Percentiles rank a stretch among this genome's conserved stretches.
Evolutionary conservation across 2,797 vertebrate species (phyloP).

Genomic region (Lacerta agilis): DNA sequence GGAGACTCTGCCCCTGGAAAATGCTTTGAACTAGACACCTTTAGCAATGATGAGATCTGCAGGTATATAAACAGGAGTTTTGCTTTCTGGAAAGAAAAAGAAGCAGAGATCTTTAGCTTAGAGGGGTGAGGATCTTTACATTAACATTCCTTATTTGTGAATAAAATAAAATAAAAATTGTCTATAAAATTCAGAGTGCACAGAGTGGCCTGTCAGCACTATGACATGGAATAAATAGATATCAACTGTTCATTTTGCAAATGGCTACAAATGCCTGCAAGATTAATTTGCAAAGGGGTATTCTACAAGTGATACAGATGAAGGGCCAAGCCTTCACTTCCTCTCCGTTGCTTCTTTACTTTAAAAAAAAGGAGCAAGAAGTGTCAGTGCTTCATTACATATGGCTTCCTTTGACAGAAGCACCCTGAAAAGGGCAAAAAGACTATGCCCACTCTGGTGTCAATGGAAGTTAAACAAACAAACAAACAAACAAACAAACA

Average conservation of each 20-base stretch:
- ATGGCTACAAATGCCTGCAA: neutral
- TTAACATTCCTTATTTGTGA: neutral
- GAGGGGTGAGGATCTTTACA: conserved; percentile 76
- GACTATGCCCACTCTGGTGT: no score
- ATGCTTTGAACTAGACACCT: conserved; percentile 72
- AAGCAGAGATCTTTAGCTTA: conserved; percentile 93
- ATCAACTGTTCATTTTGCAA: neutral
- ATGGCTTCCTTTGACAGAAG: no score
- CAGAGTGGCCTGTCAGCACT: neutral
- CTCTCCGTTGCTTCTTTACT: neutral
- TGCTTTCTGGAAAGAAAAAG: conserved; percentile 98
- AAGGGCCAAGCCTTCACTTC: neutral
- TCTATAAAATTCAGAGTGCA: no score
- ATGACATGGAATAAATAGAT: neutral
- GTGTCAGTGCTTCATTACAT: neutral
- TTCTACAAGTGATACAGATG: neutral
- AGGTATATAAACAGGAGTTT: conserved; percentile 96
- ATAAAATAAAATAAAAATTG: no score
- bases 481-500: no score
- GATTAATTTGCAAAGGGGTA: neutral
- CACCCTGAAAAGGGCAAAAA: no score
- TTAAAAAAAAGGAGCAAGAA: neutral
- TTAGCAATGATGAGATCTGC: conserved; percentile 90
- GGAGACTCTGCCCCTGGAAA: conserved; percentile 46
- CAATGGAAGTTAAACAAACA: no score